A percentile compares a stretch with the other conserved stretches of the same genome.
Conservation (phyloP, 2,113 vertebrate species). For the Urocolius indicus region DNA sequence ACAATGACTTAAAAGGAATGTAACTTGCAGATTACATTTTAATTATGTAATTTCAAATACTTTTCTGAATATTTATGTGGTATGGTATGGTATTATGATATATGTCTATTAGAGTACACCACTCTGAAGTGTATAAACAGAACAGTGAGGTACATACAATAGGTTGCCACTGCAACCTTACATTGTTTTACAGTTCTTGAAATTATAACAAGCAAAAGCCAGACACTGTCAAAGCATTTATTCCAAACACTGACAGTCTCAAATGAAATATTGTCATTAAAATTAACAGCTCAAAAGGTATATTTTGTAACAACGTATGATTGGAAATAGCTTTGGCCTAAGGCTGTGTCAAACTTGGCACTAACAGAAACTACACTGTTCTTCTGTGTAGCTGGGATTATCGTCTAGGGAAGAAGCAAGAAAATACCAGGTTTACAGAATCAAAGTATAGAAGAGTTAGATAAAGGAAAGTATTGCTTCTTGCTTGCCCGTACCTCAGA, state of each 20-base stretch:
- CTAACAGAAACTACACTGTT: background rate
- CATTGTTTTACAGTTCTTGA: background rate
- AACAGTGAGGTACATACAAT: background rate
- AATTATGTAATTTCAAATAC: background rate
- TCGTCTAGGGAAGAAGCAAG: background rate
- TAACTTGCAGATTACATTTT: conserved; percentile 10
- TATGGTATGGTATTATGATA: background rate
- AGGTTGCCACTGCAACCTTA: background rate
- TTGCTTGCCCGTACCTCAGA: background rate
- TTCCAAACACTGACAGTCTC: background rate
- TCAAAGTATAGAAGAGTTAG: background rate
- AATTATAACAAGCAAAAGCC: background rate
- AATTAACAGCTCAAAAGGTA: background rate
- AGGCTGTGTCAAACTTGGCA: background rate
- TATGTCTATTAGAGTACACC: background rate
- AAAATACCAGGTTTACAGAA: background rate
- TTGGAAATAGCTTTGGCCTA: background rate
- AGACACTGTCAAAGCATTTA: background rate
- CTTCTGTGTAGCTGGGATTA: background rate
- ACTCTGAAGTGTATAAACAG: background rate
- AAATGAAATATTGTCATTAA: background rate
- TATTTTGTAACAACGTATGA: background rate
- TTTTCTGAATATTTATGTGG: background rate
- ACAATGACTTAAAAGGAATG: background rate
- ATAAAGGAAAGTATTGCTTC: background rate